These are phyloP conservation scores for Drosophila sucinea DNA, from an alignment of 1,140 invertebrate genomes.

Conservation along the genomic window DNA sequence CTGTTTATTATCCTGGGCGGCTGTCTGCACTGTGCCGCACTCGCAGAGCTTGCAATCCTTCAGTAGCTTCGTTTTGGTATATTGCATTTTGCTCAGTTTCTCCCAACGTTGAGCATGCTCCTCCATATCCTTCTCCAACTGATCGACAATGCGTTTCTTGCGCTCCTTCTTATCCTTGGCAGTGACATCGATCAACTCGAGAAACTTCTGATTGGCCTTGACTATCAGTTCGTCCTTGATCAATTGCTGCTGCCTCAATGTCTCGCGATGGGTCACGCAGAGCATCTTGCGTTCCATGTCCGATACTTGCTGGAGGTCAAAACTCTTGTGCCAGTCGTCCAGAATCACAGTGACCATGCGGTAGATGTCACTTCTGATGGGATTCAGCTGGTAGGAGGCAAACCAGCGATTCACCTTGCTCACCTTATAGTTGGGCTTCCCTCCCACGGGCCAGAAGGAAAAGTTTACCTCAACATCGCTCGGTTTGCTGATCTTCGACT, in stretches of 20 bases:
- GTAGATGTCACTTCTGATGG: conserved; percentile 28
- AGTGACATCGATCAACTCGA: conserved; percentile 25
- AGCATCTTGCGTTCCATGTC: neutral
- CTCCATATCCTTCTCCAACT: conserved; percentile 38
- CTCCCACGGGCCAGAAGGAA: conserved; percentile 35
- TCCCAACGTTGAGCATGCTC: conserved; percentile 26
- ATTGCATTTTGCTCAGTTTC: conserved; percentile 10
- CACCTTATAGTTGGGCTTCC: conserved; percentile 30
- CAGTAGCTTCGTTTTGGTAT: conserved; percentile 27
- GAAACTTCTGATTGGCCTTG: conserved; percentile 25
- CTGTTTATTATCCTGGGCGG: neutral
- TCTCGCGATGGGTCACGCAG: conserved; percentile 24
- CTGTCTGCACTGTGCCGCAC: conserved; percentile 16
- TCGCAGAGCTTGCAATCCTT: conserved; percentile 31
- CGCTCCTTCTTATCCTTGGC: neutral
- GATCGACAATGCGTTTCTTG: conserved; percentile 22
- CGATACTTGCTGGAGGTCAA: neutral
- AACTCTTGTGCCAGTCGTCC: conserved; percentile 11
- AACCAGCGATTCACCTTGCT: conserved; percentile 42
- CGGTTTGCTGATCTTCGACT: neutral
- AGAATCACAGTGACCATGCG: conserved; percentile 13
- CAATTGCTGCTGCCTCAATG: conserved; percentile 9
- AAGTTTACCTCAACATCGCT: conserved; percentile 29
- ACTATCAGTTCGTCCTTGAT: conserved; percentile 35
- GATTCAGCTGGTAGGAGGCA: conserved; percentile 33